A percentile compares a stretch with the other conserved stretches of the same genome.
These are phyloP conservation scores for Nezara viridula DNA, from an alignment of 2,888 invertebrate species.

Conservation along the genomic window DNA sequence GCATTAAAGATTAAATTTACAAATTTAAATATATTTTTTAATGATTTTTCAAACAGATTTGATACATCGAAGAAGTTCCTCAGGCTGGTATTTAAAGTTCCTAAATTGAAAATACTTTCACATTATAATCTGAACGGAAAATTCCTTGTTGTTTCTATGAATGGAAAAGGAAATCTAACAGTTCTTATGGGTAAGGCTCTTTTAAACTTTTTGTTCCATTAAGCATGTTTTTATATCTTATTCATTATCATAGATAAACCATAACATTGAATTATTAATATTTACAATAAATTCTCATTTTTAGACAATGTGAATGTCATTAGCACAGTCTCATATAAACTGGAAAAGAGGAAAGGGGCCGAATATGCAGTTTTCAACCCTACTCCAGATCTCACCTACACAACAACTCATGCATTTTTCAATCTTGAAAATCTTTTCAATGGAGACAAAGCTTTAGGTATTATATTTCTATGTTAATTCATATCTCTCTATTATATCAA, in stretches of 20 bases:
- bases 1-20: too few species aligned
- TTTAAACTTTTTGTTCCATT: background rate
- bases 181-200: background rate
- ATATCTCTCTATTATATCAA: background rate
- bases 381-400: background rate
- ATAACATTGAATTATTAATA: background rate
- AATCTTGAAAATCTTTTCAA: conserved; percentile 61
- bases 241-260: background rate
- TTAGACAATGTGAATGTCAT: background rate
- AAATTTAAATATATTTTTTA: too few species aligned
- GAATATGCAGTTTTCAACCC: background rate
- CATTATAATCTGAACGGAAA: background rate
- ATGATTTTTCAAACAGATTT: background rate
- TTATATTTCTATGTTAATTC: background rate
- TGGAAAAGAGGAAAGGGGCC: background rate
- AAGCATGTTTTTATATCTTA: background rate
- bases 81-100: background rate
- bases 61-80: background rate
- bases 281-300: background rate
- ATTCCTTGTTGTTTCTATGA: background rate
- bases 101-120: background rate
- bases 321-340: background rate
- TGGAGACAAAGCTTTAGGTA: conserved; percentile 62
- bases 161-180: background rate
- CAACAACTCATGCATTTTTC: background rate